A percentile compares a stretch with the other conserved stretches of the same genome.
These are phyloP conservation scores for Australoheros facetus DNA, from an alignment of 2,797 vertebrate species.

Conservation along the genomic window DNA sequence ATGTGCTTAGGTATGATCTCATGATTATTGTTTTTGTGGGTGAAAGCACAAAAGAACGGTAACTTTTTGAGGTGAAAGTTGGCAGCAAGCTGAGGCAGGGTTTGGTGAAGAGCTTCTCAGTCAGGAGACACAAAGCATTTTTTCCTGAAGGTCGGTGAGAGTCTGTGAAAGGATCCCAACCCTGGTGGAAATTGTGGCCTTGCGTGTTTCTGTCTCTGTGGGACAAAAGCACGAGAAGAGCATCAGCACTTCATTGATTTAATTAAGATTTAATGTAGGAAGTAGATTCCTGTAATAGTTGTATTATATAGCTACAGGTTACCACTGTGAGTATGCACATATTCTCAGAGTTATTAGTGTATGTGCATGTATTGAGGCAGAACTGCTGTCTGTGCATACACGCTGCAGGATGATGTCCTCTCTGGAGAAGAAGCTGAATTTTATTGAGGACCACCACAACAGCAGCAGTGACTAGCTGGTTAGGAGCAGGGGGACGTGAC, in stretches of 20 bases:
- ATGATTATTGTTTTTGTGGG: not conserved
- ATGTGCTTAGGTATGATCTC: not conserved
- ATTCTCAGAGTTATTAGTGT: not conserved
- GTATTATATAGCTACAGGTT: accelerated
- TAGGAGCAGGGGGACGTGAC: no score
- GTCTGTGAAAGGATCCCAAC: not conserved
- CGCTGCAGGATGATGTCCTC: no score
- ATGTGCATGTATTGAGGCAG: not conserved
- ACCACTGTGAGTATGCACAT: not conserved
- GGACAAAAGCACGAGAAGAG: accelerated
- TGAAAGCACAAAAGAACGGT: not conserved
- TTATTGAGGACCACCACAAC: no score
- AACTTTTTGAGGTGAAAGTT: not conserved
- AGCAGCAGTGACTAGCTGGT: no score
- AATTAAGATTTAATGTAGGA: not conserved
- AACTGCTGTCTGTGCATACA: no score
- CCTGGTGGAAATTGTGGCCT: no score
- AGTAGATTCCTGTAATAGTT: not conserved
- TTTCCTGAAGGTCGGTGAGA: no score
- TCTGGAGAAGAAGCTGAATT: no score
- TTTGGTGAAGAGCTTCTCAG: no score
- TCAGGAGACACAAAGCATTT: no score
- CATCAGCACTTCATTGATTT: not conserved
- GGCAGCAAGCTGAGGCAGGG: no score
- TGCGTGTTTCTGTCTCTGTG: accelerated